Evolutionary conservation across 2,113 vertebrate species (phyloP).

Genomic region (Zosterops borbonicus): DNA sequence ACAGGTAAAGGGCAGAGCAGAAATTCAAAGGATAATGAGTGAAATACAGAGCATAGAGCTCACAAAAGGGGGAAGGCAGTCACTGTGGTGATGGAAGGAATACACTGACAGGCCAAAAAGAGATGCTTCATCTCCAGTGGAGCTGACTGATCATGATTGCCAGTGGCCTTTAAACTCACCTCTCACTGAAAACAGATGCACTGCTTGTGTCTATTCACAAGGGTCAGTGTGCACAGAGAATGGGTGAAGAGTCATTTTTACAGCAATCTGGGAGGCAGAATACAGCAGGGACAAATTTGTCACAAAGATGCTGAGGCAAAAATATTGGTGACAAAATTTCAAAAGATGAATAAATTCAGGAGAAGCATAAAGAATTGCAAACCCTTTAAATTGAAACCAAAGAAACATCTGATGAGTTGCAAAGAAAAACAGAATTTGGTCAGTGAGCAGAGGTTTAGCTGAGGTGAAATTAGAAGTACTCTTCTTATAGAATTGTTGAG

Average conservation of each 20-base stretch:
- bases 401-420: neutral
- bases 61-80: neutral
- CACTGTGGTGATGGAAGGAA: neutral
- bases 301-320: neutral
- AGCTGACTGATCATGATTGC: neutral
- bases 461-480: neutral
- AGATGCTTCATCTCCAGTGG: neutral
- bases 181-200: neutral
- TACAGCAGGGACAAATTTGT: neutral
- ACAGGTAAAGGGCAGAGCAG: neutral
- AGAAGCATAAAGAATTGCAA: neutral
- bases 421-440: neutral
- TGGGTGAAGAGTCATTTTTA: neutral
- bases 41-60: neutral
- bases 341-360: neutral
- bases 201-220: neutral
- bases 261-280: neutral
- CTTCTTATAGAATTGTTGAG: neutral
- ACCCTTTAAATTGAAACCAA: neutral
- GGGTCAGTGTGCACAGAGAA: neutral
- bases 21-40: neutral
- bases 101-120: neutral
- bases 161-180: neutral
- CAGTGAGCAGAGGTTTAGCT: neutral
- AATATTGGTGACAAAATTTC: neutral